Percentiles rank a stretch among this genome's conserved stretches.
Evolutionary conservation across 2,113 vertebrate species (phyloP).

Genomic region (Xenopus borealis): DNA sequence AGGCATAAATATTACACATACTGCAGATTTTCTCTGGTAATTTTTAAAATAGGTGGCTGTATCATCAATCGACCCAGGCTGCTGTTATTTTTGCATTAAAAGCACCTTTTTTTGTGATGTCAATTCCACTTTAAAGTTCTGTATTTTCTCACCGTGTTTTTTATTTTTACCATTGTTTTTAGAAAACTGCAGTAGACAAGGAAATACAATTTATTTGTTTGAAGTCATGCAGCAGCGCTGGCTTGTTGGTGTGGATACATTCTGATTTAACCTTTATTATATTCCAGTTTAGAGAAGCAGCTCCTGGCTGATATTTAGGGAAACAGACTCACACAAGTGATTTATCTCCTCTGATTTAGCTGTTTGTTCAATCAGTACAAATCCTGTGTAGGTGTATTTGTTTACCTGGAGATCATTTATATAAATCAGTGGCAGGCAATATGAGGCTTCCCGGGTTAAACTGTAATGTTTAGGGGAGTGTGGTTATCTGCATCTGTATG

Average conservation of each 20-base stretch:
- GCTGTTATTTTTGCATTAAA: too few species aligned
- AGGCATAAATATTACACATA: too few species aligned
- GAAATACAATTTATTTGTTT: background rate
- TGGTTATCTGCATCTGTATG: background rate
- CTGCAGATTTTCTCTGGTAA: too few species aligned
- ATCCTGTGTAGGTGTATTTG: background rate
- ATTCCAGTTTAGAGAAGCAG: background rate
- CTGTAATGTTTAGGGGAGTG: background rate
- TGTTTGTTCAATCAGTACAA: background rate
- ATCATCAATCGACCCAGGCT: too few species aligned
- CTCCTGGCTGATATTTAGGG: background rate
- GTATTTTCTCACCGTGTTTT: too few species aligned
- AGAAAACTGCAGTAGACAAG: background rate
- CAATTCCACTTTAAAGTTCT: too few species aligned
- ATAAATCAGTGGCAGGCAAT: background rate
- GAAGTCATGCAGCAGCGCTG: background rate
- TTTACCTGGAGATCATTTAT: background rate
- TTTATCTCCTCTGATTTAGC: slow-evolving; percentile 1
- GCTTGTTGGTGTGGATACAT: background rate
- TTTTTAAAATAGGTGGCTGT: too few species aligned
- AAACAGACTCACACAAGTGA: background rate
- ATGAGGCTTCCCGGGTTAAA: background rate
- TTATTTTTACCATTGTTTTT: too few species aligned
- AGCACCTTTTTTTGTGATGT: too few species aligned
- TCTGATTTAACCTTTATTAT: background rate